These are phyloP conservation scores for Neolamprologus variostigma DNA, from an alignment of 2,113 vertebrate genomes.

Conservation along the genomic window DNA sequence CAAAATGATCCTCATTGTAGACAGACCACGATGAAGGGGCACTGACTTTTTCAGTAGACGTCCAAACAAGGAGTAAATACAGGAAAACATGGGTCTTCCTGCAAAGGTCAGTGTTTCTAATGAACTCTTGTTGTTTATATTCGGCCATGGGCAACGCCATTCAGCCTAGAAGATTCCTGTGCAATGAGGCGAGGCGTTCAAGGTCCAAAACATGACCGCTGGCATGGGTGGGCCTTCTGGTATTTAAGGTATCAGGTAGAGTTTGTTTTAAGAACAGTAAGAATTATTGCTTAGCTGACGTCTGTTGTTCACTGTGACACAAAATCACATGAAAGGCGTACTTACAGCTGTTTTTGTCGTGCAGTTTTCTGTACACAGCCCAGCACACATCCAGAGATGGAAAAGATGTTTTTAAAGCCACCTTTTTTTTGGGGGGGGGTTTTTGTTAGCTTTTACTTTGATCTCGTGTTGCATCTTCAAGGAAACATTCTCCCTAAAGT, in stretches of 20 bases:
- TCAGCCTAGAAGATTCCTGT: background rate
- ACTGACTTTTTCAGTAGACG: background rate
- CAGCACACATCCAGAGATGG: background rate
- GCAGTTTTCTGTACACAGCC: background rate
- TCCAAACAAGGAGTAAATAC: rapidly evolving
- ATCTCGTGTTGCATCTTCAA: background rate
- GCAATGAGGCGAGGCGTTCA: background rate
- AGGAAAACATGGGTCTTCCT: background rate
- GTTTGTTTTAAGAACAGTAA: background rate
- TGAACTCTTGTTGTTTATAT: background rate
- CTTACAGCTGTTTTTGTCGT: background rate
- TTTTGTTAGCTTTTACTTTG: background rate
- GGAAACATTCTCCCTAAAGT: background rate
- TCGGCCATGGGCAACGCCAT: background rate
- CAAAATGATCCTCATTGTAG: background rate
- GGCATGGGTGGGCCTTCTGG: background rate
- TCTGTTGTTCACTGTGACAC: background rate
- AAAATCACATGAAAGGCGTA: background rate
- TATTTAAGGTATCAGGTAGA: background rate
- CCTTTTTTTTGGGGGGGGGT: rapidly evolving
- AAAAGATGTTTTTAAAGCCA: background rate
- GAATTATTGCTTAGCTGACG: background rate
- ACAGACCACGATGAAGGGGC: background rate
- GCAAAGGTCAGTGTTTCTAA: background rate
- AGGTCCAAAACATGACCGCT: background rate